A percentile compares a stretch with the other conserved stretches of the same genome.
Evolutionary conservation across 1,140 invertebrate genomes (phyloP).

Genomic region (Colletes latitarsis): DNA sequence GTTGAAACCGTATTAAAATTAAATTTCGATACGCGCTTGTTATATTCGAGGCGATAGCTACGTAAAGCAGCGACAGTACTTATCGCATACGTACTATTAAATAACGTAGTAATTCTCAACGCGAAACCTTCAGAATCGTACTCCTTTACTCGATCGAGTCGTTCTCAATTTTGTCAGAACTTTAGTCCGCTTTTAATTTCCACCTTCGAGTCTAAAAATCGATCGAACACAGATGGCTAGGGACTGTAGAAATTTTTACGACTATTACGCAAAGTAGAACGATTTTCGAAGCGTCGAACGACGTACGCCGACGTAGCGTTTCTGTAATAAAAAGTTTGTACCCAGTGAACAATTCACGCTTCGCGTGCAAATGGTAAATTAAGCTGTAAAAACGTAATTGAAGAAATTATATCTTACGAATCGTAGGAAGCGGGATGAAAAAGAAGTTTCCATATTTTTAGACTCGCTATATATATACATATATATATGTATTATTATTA

Average conservation of each 20-base stretch:
- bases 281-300: neutral
- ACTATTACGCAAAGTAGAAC: neutral
- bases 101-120: neutral
- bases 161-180: neutral
- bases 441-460: constrained; percentile 55
- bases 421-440: neutral
- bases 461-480: constrained; percentile 19
- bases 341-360: constrained; percentile 4
- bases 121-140: neutral
- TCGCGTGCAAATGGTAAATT: neutral
- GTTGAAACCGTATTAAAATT: neutral
- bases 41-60: neutral
- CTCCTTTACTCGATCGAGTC: constrained; percentile 11
- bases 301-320: neutral
- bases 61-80: constrained; percentile 10
- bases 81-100: constrained; percentile 4
- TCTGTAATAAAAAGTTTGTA: neutral
- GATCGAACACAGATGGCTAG: neutral
- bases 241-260: neutral
- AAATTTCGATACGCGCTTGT: neutral
- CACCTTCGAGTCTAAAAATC: neutral
- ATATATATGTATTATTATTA: constrained; percentile 9
- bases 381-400: neutral
- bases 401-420: neutral
- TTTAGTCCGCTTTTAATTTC: neutral